These are phyloP conservation scores for Peromyscus nudipes DNA, from an alignment of 2,797 vertebrate species.

Conservation along the genomic window DNA sequence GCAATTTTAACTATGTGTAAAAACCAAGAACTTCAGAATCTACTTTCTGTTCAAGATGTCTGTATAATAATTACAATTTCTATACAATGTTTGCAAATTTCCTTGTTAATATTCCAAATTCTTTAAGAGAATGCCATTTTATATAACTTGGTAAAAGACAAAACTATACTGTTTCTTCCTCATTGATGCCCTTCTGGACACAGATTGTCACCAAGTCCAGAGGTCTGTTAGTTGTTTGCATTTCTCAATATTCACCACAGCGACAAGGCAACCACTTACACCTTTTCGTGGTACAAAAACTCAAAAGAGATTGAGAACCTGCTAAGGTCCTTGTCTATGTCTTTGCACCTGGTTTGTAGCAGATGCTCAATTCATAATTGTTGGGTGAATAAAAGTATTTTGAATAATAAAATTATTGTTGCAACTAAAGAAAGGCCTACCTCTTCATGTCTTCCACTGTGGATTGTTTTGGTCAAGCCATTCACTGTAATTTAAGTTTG, in stretches of 20 bases:
- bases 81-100: not conserved
- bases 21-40: not conserved
- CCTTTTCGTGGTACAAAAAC: not conserved
- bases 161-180: constrained; percentile 5
- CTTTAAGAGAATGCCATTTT: not conserved
- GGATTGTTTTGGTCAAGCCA: not conserved
- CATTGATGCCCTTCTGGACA: not conserved
- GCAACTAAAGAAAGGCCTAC: not conserved
- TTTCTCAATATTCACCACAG: constrained; percentile 29
- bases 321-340: not conserved
- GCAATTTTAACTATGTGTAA: constrained; percentile 11
- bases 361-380: not conserved
- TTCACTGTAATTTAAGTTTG: constrained; percentile 29
- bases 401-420: constrained; percentile 17
- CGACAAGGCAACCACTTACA: not conserved
- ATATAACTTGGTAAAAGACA: not conserved
- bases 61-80: not conserved
- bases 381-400: not conserved
- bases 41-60: not conserved
- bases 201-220: not conserved
- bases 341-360: not conserved
- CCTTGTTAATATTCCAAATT: constrained; percentile 17
- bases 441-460: not conserved
- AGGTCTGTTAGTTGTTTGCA: not conserved
- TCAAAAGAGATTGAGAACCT: not conserved